Conservation (phyloP, 2,797 vertebrate genomes). For the Cryptoblepharus egeriae region DNA sequence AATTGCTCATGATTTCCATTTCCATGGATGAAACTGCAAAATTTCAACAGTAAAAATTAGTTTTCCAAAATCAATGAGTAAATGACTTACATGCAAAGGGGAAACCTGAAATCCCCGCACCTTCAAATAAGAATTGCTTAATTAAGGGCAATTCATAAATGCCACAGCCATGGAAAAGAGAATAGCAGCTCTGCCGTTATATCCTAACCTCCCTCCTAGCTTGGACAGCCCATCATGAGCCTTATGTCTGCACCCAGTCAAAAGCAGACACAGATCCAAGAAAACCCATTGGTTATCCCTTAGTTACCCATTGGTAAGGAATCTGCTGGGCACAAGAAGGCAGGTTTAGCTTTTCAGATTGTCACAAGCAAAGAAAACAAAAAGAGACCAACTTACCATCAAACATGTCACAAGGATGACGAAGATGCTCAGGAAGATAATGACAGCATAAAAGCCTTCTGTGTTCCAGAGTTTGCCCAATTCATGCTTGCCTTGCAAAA, state of each 20-base stretch:
- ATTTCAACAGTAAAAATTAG: too few species aligned
- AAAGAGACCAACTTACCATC: conserved; percentile 84
- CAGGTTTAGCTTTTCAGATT: conserved; percentile 3
- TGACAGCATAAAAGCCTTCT: conserved; percentile 86
- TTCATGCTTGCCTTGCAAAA: conserved; percentile 87
- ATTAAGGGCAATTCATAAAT: background rate
- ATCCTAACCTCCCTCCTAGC: too few species aligned
- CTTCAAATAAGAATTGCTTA: background rate
- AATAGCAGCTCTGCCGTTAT: background rate
- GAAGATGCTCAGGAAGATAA: conserved; percentile 92
- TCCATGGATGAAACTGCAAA: too few species aligned
- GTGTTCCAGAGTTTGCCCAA: conserved; percentile 87
- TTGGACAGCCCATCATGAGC: too few species aligned
- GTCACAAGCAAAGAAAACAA: conserved; percentile 47
- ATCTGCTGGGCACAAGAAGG: background rate
- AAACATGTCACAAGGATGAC: conserved; percentile 89
- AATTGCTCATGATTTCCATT: background rate
- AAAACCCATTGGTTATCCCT: too few species aligned
- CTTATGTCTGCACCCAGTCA: too few species aligned
- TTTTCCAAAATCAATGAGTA: background rate
- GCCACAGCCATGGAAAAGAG: background rate
- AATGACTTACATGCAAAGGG: background rate
- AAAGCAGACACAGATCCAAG: too few species aligned
- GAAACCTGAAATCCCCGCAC: background rate
- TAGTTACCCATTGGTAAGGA: background rate